Evolutionary conservation across 2,888 invertebrate species (phyloP), one percentile per base, ranked within the genome.

Genomic region (Opisthograptis luteolata): DNA sequence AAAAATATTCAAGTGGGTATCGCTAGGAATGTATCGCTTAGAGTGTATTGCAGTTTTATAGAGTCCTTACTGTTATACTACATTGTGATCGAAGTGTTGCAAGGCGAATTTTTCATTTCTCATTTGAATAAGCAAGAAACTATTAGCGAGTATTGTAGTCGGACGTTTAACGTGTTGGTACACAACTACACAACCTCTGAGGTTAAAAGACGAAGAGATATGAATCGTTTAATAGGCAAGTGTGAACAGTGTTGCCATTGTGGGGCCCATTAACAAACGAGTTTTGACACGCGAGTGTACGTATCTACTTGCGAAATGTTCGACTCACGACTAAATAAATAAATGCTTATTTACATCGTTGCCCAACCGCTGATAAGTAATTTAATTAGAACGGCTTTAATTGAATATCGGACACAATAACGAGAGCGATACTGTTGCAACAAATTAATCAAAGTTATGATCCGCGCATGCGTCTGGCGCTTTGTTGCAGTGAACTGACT

Each of bases 181-280:
- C 64, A 70, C 69, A 66, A 71, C 72, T 62, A 69, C 64, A 70
- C 68, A 65, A 71, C 72, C 71, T 71, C 72, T 75, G 76, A 76
- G 77, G 78, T 79, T 79, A 74, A 75, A 74, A 79, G 82, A 84
- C 82, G 79, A 70, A 78, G 74, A 79, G 84, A 87, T 86, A 86
- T 72, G 75, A 74, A 82, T 79, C 80, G 81, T 82, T 85, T 78
- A 85, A 85, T 83, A 81, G 82, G 74, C 76, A 79, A 84, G 86
- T 87, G 87, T 87, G 84, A 86, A 84, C 81, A 76, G 67, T 68
- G 70, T 70, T 70, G 73, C 80, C 68, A 84, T 84, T 85, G 82
- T 86, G 74, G 70, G 64, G 66, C 68, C 79, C 76, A 80, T 79
- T 83, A 84, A 81, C 81, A 82, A 86, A 86, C 84, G 75, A 75